Evolutionary conservation across 2,113 vertebrate species (phyloP).

Genomic region (Mesoclemmys tuberculata): DNA sequence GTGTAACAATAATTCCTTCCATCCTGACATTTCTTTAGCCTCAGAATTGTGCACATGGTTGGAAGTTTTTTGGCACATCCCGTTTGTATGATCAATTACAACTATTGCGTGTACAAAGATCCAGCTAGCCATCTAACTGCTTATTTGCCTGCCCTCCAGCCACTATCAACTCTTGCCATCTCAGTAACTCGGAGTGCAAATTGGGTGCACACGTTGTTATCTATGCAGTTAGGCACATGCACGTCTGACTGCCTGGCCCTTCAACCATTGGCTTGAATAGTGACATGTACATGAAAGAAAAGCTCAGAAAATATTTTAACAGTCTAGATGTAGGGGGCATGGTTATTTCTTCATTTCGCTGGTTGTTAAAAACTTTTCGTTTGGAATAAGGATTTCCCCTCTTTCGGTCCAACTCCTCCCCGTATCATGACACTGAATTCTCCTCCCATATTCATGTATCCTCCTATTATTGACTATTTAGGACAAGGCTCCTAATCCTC

Average conservation of each 20-base stretch:
- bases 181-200: background rate
- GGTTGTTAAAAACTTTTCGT: background rate
- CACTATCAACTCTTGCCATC: background rate
- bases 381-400: background rate
- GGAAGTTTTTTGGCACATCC: background rate
- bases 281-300: background rate
- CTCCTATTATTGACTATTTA: background rate
- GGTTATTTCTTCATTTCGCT: background rate
- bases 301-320: background rate
- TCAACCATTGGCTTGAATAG: background rate
- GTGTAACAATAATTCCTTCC: background rate
- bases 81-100: no score
- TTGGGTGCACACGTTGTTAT: background rate
- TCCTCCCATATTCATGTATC: background rate
- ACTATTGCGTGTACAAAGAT: background rate
- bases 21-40: background rate
- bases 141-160: background rate
- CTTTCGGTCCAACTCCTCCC: accelerated
- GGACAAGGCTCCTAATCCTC: background rate
- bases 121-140: background rate
- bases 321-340: background rate
- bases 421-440: accelerated
- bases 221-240: background rate
- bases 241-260: background rate
- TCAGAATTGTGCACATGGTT: background rate